A percentile compares a stretch with the other conserved stretches of the same genome.
These are phyloP conservation scores for Porites cylindrica DNA, from an alignment of 92 coral and sea anemone species.

Conservation along the genomic window DNA sequence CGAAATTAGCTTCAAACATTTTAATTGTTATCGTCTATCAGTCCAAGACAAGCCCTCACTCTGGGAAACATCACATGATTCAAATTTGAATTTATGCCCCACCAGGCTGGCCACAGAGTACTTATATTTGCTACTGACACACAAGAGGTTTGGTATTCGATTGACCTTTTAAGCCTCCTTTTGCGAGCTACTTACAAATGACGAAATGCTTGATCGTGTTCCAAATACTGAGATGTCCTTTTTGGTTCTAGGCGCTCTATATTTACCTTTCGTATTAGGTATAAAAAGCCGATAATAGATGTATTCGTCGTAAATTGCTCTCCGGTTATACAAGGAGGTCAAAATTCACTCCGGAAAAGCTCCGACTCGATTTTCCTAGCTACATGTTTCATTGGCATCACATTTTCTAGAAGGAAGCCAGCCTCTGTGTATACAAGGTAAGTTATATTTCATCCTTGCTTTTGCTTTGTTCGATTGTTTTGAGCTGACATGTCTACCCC, in stretches of 20 bases:
- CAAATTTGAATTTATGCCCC: conserved; percentile 6
- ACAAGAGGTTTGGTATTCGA: background rate
- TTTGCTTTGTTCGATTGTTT: conserved; percentile 2
- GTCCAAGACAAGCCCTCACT: background rate
- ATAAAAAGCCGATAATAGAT: background rate
- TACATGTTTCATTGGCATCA: background rate
- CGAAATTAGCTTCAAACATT: conserved; percentile 40
- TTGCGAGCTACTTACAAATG: background rate
- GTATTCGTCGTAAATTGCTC: background rate
- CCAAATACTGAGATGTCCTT: conserved; percentile 6
- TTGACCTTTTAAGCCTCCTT: conserved; percentile 5
- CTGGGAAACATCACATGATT: background rate
- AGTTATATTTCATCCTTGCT: background rate
- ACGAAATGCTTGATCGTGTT: conserved; percentile 15
- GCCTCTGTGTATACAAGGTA: background rate
- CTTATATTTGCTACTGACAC: background rate
- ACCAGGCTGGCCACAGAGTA: background rate
- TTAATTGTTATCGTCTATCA: conserved; percentile 3
- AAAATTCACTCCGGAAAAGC: background rate
- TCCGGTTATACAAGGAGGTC: background rate
- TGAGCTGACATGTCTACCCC: conserved; percentile 14
- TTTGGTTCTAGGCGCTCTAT: conserved; percentile 10
- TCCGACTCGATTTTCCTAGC: too few species aligned
- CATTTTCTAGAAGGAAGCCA: background rate
- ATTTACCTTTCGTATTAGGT: conserved; percentile 3